Evolutionary conservation across 2,888 invertebrate genomes (phyloP).

Genomic region (Chymomyza amoena): DNA sequence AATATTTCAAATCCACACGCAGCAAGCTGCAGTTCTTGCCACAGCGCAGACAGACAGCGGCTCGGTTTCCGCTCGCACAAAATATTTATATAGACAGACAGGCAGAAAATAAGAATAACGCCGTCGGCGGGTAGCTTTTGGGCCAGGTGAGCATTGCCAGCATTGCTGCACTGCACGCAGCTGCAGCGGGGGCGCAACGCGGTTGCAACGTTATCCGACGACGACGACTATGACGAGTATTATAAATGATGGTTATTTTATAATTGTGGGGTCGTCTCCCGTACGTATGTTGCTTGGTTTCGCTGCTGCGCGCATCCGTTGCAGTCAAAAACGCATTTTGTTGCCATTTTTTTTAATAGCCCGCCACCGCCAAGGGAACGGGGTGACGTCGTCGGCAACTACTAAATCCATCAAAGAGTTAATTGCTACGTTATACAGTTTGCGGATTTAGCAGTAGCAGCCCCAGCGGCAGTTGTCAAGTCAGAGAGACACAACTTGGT

Average conservation of each 20-base stretch:
- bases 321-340: slow-evolving; percentile 64
- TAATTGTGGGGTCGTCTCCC: slow-evolving; percentile 61
- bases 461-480: slow-evolving; percentile 16
- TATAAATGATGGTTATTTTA: slow-evolving; percentile 71
- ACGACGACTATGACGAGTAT: slow-evolving; percentile 41
- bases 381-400: slow-evolving; percentile 5
- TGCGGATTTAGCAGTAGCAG: slow-evolving; percentile 39
- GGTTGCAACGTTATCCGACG: slow-evolving; percentile 1
- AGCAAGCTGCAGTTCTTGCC: background rate
- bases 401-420: slow-evolving; percentile 69
- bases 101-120: slow-evolving; percentile 22
- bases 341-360: slow-evolving; percentile 61
- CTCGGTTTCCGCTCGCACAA: slow-evolving; percentile 53
- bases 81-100: background rate
- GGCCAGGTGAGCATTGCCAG: background rate
- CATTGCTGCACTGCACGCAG: background rate
- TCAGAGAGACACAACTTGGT: background rate
- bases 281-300: slow-evolving; percentile 16
- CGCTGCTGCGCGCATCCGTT: slow-evolving; percentile 47
- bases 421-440: slow-evolving; percentile 60
- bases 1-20: slow-evolving; percentile 48
- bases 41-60: slow-evolving; percentile 3
- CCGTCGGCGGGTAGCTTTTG: slow-evolving; percentile 32
- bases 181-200: background rate
- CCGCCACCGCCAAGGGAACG: slow-evolving; percentile 23